A percentile compares a stretch with the other conserved stretches of the same genome.
These are phyloP conservation scores for Panorpa germanica DNA, from an alignment of 2,888 invertebrate genomes.

Conservation along the genomic window DNA sequence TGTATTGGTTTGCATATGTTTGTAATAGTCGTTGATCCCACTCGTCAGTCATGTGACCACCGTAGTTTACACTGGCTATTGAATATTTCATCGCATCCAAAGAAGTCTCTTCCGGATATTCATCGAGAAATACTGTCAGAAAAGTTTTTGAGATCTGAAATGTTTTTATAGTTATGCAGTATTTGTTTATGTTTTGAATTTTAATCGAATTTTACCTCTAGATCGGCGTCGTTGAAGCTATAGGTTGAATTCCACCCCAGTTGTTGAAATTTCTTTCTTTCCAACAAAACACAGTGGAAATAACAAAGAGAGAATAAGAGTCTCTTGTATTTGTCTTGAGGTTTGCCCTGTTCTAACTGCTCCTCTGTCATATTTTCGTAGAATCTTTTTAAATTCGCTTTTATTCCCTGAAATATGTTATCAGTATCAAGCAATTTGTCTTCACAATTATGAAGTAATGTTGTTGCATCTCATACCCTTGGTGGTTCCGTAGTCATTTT, in stretches of 20 bases:
- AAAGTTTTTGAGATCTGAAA: slow-evolving; percentile 59
- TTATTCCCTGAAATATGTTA: slow-evolving; percentile 40
- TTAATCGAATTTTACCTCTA: slow-evolving; percentile 51
- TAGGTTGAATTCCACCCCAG: slow-evolving; percentile 81
- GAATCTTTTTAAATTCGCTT: slow-evolving; percentile 70
- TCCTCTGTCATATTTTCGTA: slow-evolving; percentile 61
- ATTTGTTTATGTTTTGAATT: neutral
- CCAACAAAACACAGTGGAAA: slow-evolving; percentile 71
- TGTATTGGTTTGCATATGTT: slow-evolving; percentile 71
- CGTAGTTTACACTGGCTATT: slow-evolving; percentile 77
- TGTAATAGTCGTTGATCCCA: slow-evolving; percentile 55
- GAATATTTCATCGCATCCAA: slow-evolving; percentile 81
- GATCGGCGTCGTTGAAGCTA: slow-evolving; percentile 82
- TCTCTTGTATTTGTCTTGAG: slow-evolving; percentile 52
- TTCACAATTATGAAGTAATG: neutral
- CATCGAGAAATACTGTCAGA: slow-evolving; percentile 65
- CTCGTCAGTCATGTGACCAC: slow-evolving; percentile 63
- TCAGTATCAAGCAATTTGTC: neutral
- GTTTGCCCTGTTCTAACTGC: slow-evolving; percentile 50
- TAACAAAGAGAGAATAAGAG: slow-evolving; percentile 66
- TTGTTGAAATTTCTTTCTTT: slow-evolving; percentile 71
- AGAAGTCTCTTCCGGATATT: slow-evolving; percentile 74
- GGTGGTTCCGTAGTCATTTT: slow-evolving; percentile 92
- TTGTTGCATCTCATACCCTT: slow-evolving; percentile 30
- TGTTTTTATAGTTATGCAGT: slow-evolving; percentile 3